Percentiles rank a stretch among this genome's conserved stretches.
phyloP scores from a whole-genome alignment of 2,888 invertebrate genomes.

The Synanthedon andrenaeformis region DNA sequence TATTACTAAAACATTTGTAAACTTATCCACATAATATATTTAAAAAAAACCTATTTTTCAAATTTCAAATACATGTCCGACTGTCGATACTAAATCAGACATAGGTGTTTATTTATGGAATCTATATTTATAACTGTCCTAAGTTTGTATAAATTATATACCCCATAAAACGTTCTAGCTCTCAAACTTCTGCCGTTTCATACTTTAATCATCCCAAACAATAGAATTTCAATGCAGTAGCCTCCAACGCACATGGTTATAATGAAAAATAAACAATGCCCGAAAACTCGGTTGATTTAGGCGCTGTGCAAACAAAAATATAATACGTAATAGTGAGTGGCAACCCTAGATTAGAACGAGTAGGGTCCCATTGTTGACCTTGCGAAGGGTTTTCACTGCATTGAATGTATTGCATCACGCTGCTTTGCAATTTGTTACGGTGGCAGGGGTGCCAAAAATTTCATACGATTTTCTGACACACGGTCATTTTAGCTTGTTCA shows the following conservation, averaged over 20 bases:
- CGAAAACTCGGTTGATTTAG: conserved; percentile 28
- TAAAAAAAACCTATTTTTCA: too few species aligned
- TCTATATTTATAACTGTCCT: too few species aligned
- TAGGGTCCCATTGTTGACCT: neutral
- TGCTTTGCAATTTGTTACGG: conserved; percentile 7
- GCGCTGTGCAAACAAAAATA: conserved; percentile 23
- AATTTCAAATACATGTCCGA: too few species aligned
- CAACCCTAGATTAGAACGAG: conserved; percentile 5
- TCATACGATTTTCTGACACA: neutral
- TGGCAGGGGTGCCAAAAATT: neutral
- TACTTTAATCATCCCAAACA: neutral
- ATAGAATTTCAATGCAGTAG: conserved; percentile 5
- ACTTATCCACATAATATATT: too few species aligned
- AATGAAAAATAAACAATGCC: conserved; percentile 38
- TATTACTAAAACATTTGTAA: too few species aligned
- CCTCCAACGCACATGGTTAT: conserved; percentile 20
- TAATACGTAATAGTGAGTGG: conserved; percentile 23
- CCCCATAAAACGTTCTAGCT: too few species aligned
- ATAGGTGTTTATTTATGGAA: too few species aligned
- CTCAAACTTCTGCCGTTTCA: conserved; percentile 1
- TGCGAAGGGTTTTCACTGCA: neutral
- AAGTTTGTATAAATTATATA: too few species aligned
- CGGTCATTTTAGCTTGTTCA: neutral
- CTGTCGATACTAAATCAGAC: too few species aligned
- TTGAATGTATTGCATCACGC: conserved; percentile 7